A percentile compares a stretch with the other conserved stretches of the same genome.
phyloP scores from a whole-genome alignment of 2,797 vertebrate genomes.

The Picus viridis region DNA sequence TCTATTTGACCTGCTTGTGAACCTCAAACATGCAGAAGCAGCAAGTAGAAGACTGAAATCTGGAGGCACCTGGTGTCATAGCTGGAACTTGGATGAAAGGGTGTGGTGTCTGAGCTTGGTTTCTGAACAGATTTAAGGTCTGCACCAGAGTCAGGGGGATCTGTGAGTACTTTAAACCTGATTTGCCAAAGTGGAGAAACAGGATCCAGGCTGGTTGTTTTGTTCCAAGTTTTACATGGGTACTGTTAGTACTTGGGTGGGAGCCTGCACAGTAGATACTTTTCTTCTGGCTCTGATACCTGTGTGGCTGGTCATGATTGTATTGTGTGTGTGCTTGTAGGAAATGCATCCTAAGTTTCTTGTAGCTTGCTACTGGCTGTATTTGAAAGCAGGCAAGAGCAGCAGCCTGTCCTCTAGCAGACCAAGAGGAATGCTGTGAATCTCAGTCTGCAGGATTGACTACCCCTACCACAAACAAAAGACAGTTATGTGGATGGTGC shows the following conservation, averaged over 20 bases:
- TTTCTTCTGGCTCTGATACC: not conserved
- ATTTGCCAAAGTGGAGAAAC: not conserved
- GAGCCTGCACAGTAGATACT: not conserved
- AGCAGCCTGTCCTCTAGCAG: not conserved
- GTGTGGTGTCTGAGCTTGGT: accelerated
- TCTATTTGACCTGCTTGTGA: not conserved
- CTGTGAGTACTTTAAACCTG: not conserved
- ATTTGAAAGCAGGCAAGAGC: not conserved
- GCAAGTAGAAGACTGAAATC: not conserved
- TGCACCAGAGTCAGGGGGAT: not conserved
- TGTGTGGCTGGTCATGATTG: not conserved
- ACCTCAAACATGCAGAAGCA: not conserved
- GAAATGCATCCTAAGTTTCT: not conserved
- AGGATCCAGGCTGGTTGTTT: not conserved
- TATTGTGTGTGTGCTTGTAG: not conserved
- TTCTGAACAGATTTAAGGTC: not conserved
- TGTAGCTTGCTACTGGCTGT: not conserved
- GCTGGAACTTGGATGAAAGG: not conserved
- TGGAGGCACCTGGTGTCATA: accelerated
- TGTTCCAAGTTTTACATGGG: not conserved
- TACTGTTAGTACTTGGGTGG: not conserved
- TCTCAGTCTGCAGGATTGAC: not conserved
- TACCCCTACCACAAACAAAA: not conserved
- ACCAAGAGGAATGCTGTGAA: not conserved
- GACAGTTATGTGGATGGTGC: not conserved